Conservation (phyloP, 2,888 invertebrate species). For the Choreutis nemorana region DNA sequence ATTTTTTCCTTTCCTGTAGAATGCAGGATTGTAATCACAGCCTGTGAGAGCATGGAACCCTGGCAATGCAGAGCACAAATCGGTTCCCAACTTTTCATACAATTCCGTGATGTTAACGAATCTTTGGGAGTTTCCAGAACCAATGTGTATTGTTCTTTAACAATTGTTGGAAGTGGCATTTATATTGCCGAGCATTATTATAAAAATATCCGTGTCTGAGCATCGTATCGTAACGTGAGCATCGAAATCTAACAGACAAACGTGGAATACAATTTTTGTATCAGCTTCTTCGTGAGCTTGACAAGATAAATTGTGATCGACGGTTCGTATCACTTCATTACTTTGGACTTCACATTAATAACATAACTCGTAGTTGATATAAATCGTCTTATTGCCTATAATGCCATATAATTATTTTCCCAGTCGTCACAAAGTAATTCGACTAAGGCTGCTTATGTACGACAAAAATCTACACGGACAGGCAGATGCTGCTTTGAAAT, state of each 20-base stretch:
- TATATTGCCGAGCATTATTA: constrained; percentile 16
- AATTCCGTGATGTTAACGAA: constrained; percentile 14
- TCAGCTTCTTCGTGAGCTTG: constrained; percentile 15
- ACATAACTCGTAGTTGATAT: too few relatives aligned
- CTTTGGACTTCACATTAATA: constrained; percentile 8
- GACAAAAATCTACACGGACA: too few relatives aligned
- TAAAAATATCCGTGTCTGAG: constrained; percentile 16
- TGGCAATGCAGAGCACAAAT: constrained; percentile 15
- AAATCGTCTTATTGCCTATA: too few relatives aligned
- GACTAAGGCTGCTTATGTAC: too few relatives aligned
- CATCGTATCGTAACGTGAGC: constrained; percentile 9
- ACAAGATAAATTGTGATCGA: constrained; percentile 12
- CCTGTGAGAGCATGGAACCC: constrained; percentile 21
- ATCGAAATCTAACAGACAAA: constrained; percentile 9
- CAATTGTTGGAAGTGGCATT: too few relatives aligned
- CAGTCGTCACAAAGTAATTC: too few relatives aligned
- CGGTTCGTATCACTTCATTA: constrained; percentile 9
- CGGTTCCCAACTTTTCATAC: constrained; percentile 13
- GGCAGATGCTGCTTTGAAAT: too few relatives aligned
- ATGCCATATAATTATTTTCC: too few relatives aligned
- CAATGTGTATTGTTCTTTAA: too few relatives aligned
- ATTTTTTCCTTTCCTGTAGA: too few relatives aligned
- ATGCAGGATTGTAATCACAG: constrained; percentile 17
- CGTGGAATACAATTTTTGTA: constrained; percentile 12
- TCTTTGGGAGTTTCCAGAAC: too few relatives aligned